Evolutionary conservation across 2,797 vertebrate genomes (phyloP).

Genomic region (Anabas testudineus): DNA sequence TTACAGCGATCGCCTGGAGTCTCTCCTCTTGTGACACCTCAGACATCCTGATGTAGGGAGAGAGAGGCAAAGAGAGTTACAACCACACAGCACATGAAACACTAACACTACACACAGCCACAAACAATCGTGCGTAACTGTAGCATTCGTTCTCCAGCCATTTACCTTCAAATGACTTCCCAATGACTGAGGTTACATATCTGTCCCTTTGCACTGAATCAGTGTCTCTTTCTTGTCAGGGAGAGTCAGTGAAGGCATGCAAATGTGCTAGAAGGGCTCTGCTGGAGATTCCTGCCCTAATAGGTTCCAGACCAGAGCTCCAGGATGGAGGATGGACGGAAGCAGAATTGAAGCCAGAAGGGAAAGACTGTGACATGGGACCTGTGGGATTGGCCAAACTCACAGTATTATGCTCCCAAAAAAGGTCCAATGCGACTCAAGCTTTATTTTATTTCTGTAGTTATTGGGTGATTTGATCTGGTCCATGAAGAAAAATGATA

Average conservation of each 20-base stretch:
- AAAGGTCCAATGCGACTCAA: neutral
- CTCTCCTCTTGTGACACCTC: conserved; percentile 92
- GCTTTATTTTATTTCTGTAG: neutral
- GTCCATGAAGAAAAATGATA: neutral
- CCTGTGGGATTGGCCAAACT: conserved; percentile 15
- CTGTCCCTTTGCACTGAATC: conserved; percentile 58
- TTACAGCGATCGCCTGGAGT: conserved; percentile 95
- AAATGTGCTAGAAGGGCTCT: conserved; percentile 67
- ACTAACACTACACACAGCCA: conserved; percentile 17
- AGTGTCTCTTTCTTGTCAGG: conserved; percentile 55
- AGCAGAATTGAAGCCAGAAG: conserved; percentile 43
- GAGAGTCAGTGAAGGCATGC: conserved; percentile 61
- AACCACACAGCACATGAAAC: conserved; percentile 27
- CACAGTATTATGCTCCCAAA: neutral
- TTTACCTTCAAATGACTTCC: conserved; percentile 54
- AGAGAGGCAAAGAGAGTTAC: conserved; percentile 25
- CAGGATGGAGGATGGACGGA: conserved; percentile 63
- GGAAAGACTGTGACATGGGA: conserved; percentile 15
- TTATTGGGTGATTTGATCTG: neutral
- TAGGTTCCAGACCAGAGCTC: conserved; percentile 77
- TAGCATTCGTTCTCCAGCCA: conserved; percentile 1
- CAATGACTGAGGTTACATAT: conserved; percentile 57
- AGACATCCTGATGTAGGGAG: conserved; percentile 84
- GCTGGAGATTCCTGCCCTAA: conserved; percentile 81
- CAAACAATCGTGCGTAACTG: conserved; percentile 26